phyloP scores from a whole-genome alignment of 2,888 invertebrate genomes.

The Leptothorax acervorum region DNA sequence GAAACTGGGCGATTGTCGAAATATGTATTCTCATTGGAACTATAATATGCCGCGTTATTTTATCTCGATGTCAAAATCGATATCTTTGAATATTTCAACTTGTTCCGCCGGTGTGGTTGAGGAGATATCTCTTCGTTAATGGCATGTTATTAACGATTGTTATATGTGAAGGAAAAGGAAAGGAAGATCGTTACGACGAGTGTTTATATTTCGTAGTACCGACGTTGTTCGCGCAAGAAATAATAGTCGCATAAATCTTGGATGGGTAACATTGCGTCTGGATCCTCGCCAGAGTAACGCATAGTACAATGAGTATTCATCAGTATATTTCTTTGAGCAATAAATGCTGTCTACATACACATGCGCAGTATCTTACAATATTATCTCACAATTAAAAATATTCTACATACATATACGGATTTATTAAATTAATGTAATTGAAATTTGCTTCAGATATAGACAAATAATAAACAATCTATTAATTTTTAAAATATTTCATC shows the following conservation, averaged over 20 bases:
- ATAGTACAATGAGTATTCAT: conserved; percentile 64
- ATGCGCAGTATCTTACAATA: background rate
- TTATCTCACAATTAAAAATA: background rate
- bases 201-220: conserved; percentile 60
- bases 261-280: conserved; percentile 73
- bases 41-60: background rate
- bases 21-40: background rate
- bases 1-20: background rate
- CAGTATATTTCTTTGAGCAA: conserved; percentile 66
- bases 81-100: conserved; percentile 7
- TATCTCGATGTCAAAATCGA: background rate
- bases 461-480: background rate
- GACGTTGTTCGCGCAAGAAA: conserved; percentile 68
- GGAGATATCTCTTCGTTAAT: conserved; percentile 17
- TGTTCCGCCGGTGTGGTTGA: background rate
- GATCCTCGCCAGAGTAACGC: conserved; percentile 78
- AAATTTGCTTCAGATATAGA: background rate
- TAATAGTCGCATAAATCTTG: conserved; percentile 79
- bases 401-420: background rate
- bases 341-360: conserved; percentile 33
- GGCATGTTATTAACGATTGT: conserved; percentile 24
- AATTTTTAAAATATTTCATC: background rate
- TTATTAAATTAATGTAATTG: background rate
- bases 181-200: conserved; percentile 64
- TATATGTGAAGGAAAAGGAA: conserved; percentile 41